Evolutionary conservation across 2,888 invertebrate species (phyloP), one percentile per base, ranked within the genome.

Genomic region (Candidula unifasciata): DNA sequence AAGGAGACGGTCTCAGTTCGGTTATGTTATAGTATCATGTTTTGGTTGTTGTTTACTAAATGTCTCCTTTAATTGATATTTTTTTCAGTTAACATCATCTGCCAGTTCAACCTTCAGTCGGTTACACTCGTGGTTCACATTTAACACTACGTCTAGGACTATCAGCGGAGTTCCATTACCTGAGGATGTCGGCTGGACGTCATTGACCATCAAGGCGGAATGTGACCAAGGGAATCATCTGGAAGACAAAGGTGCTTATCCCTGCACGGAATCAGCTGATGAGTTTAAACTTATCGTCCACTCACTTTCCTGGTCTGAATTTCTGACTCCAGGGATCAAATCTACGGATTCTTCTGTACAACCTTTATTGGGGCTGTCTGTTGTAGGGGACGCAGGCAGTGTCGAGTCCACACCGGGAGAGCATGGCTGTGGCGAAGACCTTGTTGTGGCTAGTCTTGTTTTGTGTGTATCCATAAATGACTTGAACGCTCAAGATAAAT

Each of bases 41-140:
- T n/a, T n/a, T n/a, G n/a, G n/a, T n/a, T n/a, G n/a, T n/a, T n/a
- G n/a, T n/a, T n/a, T n/a, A n/a, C n/a, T n/a, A n/a, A n/a, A n/a
- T n/a, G n/a, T 13, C 44, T 44, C 44, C 44, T 44, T 66, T 21
- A 33, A 27, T 44, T 52, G 66, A 18, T 44, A 21, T 79, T 44
- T 68, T 3, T 74, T 82, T 64, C 64, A 74, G 74, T 10, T 74
- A 27, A 44, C 82, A 10, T 33, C 1, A 74, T 64, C 84, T 21
- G 33, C 79, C 10, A 71, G 80, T 60, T 81, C 80, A 27, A 30
- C 60, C 30, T 64, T 69, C 54, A 18, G 16, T 33, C 60, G 21
- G 16, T 71, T 87, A 44, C 86, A 86, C 0, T 66, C 84, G 8
- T 87, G 87, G 87, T 52, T 87, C 8, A 33, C 64, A 5, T 87